These are phyloP conservation scores for Siderastrea radians DNA, from an alignment of 92 coral and sea anemone species.

Conservation along the genomic window DNA sequence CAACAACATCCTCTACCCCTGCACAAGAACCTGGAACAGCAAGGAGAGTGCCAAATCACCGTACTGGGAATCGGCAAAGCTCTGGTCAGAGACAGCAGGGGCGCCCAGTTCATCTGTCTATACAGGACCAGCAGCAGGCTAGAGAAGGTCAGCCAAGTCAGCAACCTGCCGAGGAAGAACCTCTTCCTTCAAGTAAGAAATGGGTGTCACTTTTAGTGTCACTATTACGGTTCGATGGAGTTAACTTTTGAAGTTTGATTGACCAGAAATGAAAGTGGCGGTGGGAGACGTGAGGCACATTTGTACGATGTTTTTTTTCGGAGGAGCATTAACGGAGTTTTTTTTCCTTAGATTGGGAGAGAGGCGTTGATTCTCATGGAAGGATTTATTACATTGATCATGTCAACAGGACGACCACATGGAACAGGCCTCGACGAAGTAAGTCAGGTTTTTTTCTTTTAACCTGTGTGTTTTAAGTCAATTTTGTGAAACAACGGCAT, in stretches of 20 bases:
- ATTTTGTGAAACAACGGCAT: no score
- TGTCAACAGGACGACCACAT: slow-evolving; percentile 91
- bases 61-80: slow-evolving; percentile 12
- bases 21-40: slow-evolving; percentile 40
- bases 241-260: neutral
- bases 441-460: neutral
- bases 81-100: slow-evolving; percentile 59
- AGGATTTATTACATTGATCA: slow-evolving; percentile 98
- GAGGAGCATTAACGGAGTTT: neutral
- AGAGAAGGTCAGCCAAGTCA: slow-evolving; percentile 25
- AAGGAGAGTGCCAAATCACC: slow-evolving; percentile 15
- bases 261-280: no score
- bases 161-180: slow-evolving; percentile 49
- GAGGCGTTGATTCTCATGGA: slow-evolving; percentile 98
- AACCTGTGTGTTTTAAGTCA: neutral
- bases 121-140: slow-evolving; percentile 73
- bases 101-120: slow-evolving; percentile 84
- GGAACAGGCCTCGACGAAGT: slow-evolving; percentile 95
- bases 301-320: no score
- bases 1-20: neutral
- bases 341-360: slow-evolving; percentile 89
- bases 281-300: no score
- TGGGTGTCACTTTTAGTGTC: neutral
- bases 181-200: slow-evolving; percentile 84
- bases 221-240: neutral